phyloP scores from a whole-genome alignment of 1,140 invertebrate genomes.

The Batillaria attramentaria region DNA sequence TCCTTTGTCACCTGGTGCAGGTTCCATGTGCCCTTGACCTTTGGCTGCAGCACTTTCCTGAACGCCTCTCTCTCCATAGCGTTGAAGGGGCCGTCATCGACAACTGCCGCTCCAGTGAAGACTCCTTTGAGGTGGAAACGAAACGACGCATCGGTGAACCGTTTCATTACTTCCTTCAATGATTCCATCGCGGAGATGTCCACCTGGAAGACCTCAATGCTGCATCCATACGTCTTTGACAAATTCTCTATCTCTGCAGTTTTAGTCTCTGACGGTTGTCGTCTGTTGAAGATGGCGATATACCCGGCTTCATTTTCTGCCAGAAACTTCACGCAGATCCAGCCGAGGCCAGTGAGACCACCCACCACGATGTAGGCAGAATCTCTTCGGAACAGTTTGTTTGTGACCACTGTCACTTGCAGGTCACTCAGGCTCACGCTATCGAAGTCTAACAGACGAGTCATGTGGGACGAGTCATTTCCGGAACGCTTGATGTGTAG shows the following conservation, averaged over 20 bases:
- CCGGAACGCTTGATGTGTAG: too few relatives aligned
- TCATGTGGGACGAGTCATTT: too few relatives aligned
- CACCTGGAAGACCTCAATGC: constrained; percentile 39
- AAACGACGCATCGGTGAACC: constrained; percentile 12
- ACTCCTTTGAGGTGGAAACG: constrained; percentile 50
- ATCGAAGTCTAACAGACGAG: background rate
- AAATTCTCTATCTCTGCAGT: constrained; percentile 36
- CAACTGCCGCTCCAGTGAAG: constrained; percentile 55
- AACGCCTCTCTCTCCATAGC: constrained; percentile 46
- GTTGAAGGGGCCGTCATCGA: constrained; percentile 45
- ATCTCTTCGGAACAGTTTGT: constrained; percentile 36
- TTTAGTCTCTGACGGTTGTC: constrained; percentile 31
- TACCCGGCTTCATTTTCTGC: constrained; percentile 50
- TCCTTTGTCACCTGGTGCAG: constrained; percentile 50
- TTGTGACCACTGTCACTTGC: constrained; percentile 10
- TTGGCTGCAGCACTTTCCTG: constrained; percentile 44
- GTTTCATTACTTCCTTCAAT: constrained; percentile 27
- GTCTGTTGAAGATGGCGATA: constrained; percentile 47
- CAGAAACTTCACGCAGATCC: constrained; percentile 51
- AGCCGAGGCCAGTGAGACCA: constrained; percentile 60
- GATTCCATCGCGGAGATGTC: constrained; percentile 46
- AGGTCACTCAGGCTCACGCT: background rate
- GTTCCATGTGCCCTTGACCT: constrained; percentile 61
- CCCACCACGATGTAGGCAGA: constrained; percentile 57
- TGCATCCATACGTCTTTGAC: constrained; percentile 29